Percentiles rank a stretch among this genome's conserved stretches.
Conservation (phyloP, 1,140 invertebrate species). For the Triops longicaudatus region DNA sequence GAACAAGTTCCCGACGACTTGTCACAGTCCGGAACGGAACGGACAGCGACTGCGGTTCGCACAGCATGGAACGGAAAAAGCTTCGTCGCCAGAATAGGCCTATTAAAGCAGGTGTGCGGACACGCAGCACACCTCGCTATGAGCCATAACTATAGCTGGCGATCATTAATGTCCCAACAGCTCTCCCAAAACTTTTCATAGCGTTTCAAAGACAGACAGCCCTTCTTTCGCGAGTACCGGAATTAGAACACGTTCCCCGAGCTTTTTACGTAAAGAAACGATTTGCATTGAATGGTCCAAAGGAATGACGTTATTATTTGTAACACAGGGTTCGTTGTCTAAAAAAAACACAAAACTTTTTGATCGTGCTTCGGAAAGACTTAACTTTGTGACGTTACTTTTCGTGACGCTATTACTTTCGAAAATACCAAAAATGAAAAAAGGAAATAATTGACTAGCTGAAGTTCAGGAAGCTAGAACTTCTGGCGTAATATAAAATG, state of each 20-base stretch:
- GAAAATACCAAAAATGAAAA: neutral
- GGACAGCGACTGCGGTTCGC: neutral
- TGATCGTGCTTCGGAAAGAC: neutral
- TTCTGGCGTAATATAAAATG: neutral
- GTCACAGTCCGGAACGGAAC: neutral
- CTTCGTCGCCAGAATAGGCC: neutral
- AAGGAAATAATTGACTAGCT: neutral
- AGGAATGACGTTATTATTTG: neutral
- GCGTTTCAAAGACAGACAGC: neutral
- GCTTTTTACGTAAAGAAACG: neutral
- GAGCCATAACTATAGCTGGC: neutral
- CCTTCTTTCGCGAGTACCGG: neutral
- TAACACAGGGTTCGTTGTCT: neutral
- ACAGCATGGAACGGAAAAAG: neutral
- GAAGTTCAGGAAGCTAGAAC: neutral
- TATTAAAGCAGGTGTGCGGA: neutral
- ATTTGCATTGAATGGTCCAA: neutral
- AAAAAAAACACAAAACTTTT: neutral
- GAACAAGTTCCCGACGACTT: neutral
- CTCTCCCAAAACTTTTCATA: neutral
- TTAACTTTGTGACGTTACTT: neutral
- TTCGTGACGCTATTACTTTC: neutral
- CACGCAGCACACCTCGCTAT: neutral
- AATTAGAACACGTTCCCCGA: neutral
- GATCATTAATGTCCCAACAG: conserved; percentile 4